A percentile compares a stretch with the other conserved stretches of the same genome.
phyloP scores from a whole-genome alignment of 2,888 invertebrate species.

The Diaphora mendica region DNA sequence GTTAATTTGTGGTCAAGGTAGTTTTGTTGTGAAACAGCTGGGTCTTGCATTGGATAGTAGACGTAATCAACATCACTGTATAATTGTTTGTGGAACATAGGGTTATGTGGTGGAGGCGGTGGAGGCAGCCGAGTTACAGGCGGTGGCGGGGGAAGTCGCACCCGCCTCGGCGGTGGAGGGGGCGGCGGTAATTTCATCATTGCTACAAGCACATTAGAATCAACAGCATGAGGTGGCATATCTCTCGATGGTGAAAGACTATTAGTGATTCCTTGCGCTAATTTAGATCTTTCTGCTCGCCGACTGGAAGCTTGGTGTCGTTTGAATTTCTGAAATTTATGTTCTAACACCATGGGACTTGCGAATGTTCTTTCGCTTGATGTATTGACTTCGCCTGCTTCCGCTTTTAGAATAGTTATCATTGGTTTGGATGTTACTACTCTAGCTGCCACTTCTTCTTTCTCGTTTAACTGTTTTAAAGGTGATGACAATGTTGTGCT shows the following conservation, averaged over 20 bases:
- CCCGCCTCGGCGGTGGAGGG: slow-evolving; percentile 84
- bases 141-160: slow-evolving; percentile 90
- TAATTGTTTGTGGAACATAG: slow-evolving; percentile 95
- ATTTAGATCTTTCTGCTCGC: slow-evolving; percentile 87
- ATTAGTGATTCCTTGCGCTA: slow-evolving; percentile 81
- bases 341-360: slow-evolving; percentile 82
- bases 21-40: slow-evolving; percentile 95
- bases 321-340: slow-evolving; percentile 82
- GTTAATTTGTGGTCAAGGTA: slow-evolving; percentile 95
- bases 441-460: slow-evolving; percentile 91
- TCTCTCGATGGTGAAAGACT: slow-evolving; percentile 82
- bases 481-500: slow-evolving; percentile 62
- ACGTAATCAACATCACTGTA: slow-evolving; percentile 97
- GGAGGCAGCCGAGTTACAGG: slow-evolving; percentile 88
- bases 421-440: slow-evolving; percentile 92
- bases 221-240: slow-evolving; percentile 69
- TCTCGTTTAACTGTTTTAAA: slow-evolving; percentile 65
- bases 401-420: slow-evolving; percentile 91
- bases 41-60: slow-evolving; percentile 95
- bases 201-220: slow-evolving; percentile 85
- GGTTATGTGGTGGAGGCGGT: slow-evolving; percentile 92
- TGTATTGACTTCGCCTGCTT: slow-evolving; percentile 89
- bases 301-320: slow-evolving; percentile 85
- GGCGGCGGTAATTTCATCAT: slow-evolving; percentile 88
- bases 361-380: slow-evolving; percentile 86